These are phyloP conservation scores for Galeopterus variegatus DNA, from an alignment of 2,113 vertebrate genomes.

Conservation along the genomic window DNA sequence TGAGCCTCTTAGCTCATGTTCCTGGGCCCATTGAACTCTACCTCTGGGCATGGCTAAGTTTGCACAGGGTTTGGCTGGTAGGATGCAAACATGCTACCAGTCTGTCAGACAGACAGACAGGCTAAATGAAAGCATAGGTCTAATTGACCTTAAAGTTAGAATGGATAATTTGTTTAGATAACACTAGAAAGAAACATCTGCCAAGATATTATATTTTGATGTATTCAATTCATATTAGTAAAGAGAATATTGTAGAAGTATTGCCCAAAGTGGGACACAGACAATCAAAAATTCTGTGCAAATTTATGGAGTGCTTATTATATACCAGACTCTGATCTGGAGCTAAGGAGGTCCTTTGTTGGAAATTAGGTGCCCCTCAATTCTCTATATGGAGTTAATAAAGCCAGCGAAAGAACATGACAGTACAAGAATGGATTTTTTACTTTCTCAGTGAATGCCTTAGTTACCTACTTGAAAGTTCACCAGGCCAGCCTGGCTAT, in stretches of 20 bases:
- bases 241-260: constrained; percentile 82
- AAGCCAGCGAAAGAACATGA: background rate
- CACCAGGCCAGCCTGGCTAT: background rate
- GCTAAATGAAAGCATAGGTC: constrained; percentile 69
- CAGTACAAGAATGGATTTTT: background rate
- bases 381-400: constrained; percentile 5
- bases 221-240: constrained; percentile 78
- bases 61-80: constrained; percentile 51
- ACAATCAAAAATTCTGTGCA: background rate
- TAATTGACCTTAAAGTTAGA: constrained; percentile 83
- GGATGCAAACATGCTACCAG: constrained; percentile 30
- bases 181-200: constrained; percentile 86
- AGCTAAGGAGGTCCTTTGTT: background rate
- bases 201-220: constrained; percentile 80
- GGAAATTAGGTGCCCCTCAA: background rate
- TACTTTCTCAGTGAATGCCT: background rate
- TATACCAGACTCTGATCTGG: background rate
- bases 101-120: constrained; percentile 72
- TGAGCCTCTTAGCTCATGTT: background rate
- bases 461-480: constrained; percentile 26
- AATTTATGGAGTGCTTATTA: background rate
- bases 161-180: constrained; percentile 85
- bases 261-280: background rate
- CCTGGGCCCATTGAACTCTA: constrained; percentile 64
- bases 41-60: constrained; percentile 74